phyloP scores from a whole-genome alignment of 2,888 invertebrate genomes.

The Druceiella hillmani region DNA sequence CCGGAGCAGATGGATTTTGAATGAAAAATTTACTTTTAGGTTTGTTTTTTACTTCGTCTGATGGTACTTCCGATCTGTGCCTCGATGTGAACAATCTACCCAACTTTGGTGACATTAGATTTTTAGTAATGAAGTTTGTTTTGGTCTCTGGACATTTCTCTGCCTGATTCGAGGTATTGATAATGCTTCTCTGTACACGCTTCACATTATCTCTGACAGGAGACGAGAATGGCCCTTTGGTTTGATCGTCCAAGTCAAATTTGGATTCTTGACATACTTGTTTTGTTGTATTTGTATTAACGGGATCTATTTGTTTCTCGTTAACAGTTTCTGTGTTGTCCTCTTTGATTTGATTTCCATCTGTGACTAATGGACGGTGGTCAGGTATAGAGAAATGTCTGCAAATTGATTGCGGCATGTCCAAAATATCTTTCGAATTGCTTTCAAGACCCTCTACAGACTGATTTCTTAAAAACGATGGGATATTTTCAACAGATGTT shows the following conservation, averaged over 20 bases:
- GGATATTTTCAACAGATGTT: slow-evolving; percentile 25
- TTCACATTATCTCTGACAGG: background rate
- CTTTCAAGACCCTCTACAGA: slow-evolving; percentile 42
- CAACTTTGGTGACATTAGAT: slow-evolving; percentile 41
- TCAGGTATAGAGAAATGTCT: slow-evolving; percentile 37
- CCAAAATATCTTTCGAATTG: slow-evolving; percentile 30
- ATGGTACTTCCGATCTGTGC: slow-evolving; percentile 29
- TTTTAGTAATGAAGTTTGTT: slow-evolving; percentile 38
- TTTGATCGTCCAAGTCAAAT: background rate
- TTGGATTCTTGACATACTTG: background rate
- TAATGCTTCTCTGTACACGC: slow-evolving; percentile 21
- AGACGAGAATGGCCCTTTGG: background rate
- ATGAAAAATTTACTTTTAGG: slow-evolving; percentile 44
- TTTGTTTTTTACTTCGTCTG: slow-evolving; percentile 31
- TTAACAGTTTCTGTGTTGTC: too few species aligned
- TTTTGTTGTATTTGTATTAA: background rate
- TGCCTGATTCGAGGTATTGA: slow-evolving; percentile 25
- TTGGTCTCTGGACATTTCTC: slow-evolving; percentile 29
- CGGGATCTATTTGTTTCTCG: too few species aligned
- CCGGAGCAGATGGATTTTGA: slow-evolving; percentile 35
- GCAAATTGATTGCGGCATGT: slow-evolving; percentile 30
- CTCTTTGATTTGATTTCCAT: too few species aligned
- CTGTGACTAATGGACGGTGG: too few species aligned
- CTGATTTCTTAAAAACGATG: slow-evolving; percentile 43
- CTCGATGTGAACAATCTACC: slow-evolving; percentile 36